Conservation (phyloP, 2,797 vertebrate genomes). For the Pelodytes ibericus region DNA sequence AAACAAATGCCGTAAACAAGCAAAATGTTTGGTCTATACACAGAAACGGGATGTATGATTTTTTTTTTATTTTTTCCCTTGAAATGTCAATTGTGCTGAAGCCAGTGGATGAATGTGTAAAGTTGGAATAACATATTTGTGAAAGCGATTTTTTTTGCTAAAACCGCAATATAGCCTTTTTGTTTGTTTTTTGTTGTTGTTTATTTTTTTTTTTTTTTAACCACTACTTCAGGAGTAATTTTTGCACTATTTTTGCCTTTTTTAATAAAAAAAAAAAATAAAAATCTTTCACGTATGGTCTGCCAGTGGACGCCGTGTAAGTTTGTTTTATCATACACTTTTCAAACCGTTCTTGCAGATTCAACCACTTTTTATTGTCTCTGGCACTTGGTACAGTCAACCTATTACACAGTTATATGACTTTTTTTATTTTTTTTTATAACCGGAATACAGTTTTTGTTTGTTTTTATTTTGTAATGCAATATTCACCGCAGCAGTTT, state of each 20-base stretch:
- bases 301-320: slow-evolving; percentile 63
- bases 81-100: slow-evolving; percentile 11
- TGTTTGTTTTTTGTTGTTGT: slow-evolving; percentile 58
- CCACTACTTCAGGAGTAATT: slow-evolving; percentile 78
- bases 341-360: slow-evolving; percentile 1
- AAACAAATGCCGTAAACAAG: background rate
- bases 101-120: slow-evolving; percentile 15
- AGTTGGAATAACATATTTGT: slow-evolving; percentile 30
- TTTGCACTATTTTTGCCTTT: slow-evolving; percentile 71
- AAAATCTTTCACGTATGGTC: slow-evolving; percentile 56
- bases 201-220: slow-evolving; percentile 61
- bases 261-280: background rate
- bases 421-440: slow-evolving; percentile 52
- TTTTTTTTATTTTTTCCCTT: slow-evolving; percentile 8
- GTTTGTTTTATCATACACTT: slow-evolving; percentile 25
- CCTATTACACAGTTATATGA: slow-evolving; percentile 60
- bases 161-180: slow-evolving; percentile 44
- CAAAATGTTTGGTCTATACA: background rate
- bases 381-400: slow-evolving; percentile 52
- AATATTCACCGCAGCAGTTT: slow-evolving; percentile 80
- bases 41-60: background rate
- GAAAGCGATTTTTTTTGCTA: slow-evolving; percentile 28
- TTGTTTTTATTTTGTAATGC: slow-evolving; percentile 61
- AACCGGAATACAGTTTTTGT: slow-evolving; percentile 73
- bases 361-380: background rate